Evolutionary conservation across 1,140 invertebrate genomes (phyloP).

Genomic region (Acromyrmex heyeri): DNA sequence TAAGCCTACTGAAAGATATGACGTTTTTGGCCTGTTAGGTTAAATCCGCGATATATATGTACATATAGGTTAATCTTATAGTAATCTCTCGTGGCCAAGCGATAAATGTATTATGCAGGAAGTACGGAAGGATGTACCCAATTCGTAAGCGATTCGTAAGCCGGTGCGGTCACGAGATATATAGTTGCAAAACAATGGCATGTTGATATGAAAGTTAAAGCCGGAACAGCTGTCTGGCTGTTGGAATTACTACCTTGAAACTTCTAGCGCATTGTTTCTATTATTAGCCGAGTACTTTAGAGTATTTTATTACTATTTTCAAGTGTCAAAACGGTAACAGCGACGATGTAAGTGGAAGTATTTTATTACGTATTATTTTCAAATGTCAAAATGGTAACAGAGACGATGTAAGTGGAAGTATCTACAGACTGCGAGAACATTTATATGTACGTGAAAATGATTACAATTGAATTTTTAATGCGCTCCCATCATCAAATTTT

Average conservation of each 20-base stretch:
- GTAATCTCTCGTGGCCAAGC: constrained; percentile 37
- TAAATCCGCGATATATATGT: constrained; percentile 20
- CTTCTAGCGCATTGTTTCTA: neutral
- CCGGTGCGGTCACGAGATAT: constrained; percentile 35
- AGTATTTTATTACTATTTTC: neutral
- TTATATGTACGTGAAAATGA: neutral
- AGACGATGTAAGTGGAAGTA: neutral
- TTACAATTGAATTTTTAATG: neutral
- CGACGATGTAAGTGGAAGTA: neutral
- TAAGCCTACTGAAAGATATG: constrained; percentile 24
- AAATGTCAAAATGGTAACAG: no score
- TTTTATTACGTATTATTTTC: neutral
- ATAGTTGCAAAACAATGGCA: neutral
- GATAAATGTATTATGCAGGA: constrained; percentile 54
- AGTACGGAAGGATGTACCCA: constrained; percentile 52
- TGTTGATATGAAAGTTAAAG: constrained; percentile 1
- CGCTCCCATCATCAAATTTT: no score
- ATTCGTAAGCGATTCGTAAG: constrained; percentile 30
- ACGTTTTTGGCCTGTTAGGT: constrained; percentile 9
- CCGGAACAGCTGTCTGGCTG: no score
- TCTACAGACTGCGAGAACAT: neutral
- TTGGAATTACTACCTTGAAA: constrained; percentile 3
- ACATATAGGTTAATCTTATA: neutral
- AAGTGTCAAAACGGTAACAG: neutral
- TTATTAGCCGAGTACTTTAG: constrained; percentile 4